Evolutionary conservation across 2,797 vertebrate genomes (phyloP), one percentile per base, ranked within the genome.

Genomic region (Tinamus major): DNA sequence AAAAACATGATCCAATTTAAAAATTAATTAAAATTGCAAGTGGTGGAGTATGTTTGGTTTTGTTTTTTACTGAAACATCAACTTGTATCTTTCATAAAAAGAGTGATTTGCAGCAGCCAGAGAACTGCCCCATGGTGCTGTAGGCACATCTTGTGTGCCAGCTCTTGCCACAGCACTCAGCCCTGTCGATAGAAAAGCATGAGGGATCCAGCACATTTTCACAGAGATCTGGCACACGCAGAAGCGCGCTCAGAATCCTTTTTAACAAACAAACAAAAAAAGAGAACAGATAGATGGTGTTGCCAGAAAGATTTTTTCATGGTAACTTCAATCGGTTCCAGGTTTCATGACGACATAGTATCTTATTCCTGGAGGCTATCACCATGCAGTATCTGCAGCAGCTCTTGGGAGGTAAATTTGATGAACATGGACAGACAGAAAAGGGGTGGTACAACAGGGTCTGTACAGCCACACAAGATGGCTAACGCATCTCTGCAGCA

Each of bases 11-110:
- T 16, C 26, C 19, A 58, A 89, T 80, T 86, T 39, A 93, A 95
- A 95, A 95, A 83, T 13, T 17, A 49, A 27, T 76, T 81, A 86
- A 88, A 96, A 84, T n/a, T 56, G 53, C 53, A 48, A 67, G 35
- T 4, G 13, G 55, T 56, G 53, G 24, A 21, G 24, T 51, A 26
- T 53, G 42, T 44, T 53, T 53, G 13, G 16, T 5, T 6, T 62
- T 55, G n/a, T 64, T 41, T 74, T 70, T 44, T 4, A 0, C 29
- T 53, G 51, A 86, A 76, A 88, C 44, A 70, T 56, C 19, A 81
- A 59, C 77, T 48, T 18, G 27, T 24, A 49, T 33, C 33, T 74
- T 77, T 39, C 5, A 1, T 59, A 51, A 75, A 41, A 67, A 4
- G 4, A 92, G 55, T 29, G 37, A 6, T 0, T 29, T 46, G 55